A percentile compares a stretch with the other conserved stretches of the same genome.
These are phyloP conservation scores for Sebastes kiyomatsui DNA, from an alignment of 2,797 vertebrate genomes.

Conservation along the genomic window DNA sequence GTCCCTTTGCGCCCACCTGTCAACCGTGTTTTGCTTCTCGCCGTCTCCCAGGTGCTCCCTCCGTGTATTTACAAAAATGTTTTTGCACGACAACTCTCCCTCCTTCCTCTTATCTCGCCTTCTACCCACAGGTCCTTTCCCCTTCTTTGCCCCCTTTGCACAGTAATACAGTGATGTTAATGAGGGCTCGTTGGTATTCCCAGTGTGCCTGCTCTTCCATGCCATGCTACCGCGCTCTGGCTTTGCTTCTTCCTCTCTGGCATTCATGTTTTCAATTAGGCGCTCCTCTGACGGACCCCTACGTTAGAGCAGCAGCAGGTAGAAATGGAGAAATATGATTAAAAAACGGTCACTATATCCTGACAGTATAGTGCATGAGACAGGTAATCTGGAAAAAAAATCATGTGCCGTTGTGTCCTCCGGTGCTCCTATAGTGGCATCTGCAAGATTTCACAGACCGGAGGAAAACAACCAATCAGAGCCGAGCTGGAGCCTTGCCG, in stretches of 20 bases:
- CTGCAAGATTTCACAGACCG: too few relatives aligned
- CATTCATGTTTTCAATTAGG: constrained; percentile 77
- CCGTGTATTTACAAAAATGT: constrained; percentile 5
- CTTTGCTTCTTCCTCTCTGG: constrained; percentile 62
- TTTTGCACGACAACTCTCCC: not conserved
- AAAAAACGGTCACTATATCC: too few relatives aligned
- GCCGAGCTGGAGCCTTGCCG: too few relatives aligned
- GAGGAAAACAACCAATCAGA: too few relatives aligned
- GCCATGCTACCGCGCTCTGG: not conserved
- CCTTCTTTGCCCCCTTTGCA: not conserved
- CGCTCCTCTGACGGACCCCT: constrained; percentile 30
- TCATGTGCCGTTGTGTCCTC: too few relatives aligned
- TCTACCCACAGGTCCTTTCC: not conserved
- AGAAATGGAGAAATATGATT: too few relatives aligned
- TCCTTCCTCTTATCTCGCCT: not conserved
- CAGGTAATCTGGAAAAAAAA: too few relatives aligned
- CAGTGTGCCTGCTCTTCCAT: constrained; percentile 35
- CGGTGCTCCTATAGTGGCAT: too few relatives aligned
- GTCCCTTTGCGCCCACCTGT: constrained; percentile 28
- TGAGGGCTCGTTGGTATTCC: constrained; percentile 68
- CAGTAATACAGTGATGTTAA: constrained; percentile 51
- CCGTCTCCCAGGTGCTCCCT: not conserved
- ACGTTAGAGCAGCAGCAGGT: rapidly evolving
- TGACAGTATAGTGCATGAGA: too few relatives aligned
- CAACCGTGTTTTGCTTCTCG: constrained; percentile 12